Evolutionary conservation across 2,888 invertebrate species (phyloP).

Genomic region (Drosophila kambysellisi): DNA sequence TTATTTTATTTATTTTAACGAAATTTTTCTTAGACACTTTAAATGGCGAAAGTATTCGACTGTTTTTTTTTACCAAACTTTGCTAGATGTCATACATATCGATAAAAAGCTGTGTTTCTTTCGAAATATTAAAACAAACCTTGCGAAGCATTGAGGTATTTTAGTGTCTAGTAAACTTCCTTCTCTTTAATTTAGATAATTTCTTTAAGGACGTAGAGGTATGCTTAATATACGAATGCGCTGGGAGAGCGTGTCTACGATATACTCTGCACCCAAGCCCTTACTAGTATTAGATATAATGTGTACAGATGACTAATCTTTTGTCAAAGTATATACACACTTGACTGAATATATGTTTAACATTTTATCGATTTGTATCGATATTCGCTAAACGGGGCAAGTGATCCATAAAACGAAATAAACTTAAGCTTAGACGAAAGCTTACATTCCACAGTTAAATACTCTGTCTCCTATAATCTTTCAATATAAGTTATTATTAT

Average conservation of each 20-base stretch:
- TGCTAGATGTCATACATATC: background rate
- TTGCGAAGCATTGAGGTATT: background rate
- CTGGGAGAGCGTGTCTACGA: too few relatives aligned
- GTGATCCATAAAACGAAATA: background rate
- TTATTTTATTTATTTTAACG: too few relatives aligned
- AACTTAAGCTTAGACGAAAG: background rate
- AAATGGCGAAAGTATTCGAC: too few relatives aligned
- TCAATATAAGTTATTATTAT: background rate
- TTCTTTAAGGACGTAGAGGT: background rate
- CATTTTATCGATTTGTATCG: background rate
- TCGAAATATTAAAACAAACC: background rate
- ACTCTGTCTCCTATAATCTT: too few relatives aligned
- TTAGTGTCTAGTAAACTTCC: too few relatives aligned
- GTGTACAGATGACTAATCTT: background rate
- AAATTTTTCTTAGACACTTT: too few relatives aligned
- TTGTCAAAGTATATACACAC: background rate
- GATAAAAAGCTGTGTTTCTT: background rate
- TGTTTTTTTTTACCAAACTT: background rate
- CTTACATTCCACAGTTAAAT: background rate
- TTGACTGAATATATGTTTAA: background rate
- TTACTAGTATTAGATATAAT: background rate
- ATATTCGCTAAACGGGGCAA: background rate
- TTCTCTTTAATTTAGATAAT: background rate
- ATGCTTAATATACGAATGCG: background rate
- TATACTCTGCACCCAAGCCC: background rate